Base-by-base conservation (phyloP, 2,113 vertebrate species). In the Cyanistes caeruleus region DNA sequence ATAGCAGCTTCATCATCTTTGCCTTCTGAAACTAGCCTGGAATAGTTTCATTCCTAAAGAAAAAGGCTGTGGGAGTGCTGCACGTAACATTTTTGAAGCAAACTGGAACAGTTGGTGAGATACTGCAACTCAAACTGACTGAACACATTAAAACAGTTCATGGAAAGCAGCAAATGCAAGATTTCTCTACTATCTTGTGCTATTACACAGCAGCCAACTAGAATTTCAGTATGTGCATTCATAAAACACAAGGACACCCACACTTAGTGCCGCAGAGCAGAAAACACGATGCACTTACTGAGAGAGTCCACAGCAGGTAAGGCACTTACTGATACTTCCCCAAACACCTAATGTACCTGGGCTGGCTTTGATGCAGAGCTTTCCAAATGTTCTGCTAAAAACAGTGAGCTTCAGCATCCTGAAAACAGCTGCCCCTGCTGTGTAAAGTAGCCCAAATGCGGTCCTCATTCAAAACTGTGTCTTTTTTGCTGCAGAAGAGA, bases 221-320 rank as follows among this genome's bases (percentile, higher is more conserved):
- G 74, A 76, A 83, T 73, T 89, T 69, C 51, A 58, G 44, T 25
- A 25, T 59, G 63, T 80, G 46, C 67, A 49, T 52, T 87, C 73
- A 75, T 78, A 64, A 95, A 84, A 49, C n/a, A 33, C 60, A 90
- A 77, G 51, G 46, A 62, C 78, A 43, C 51, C 70, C 92, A 55
- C 55, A 41, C 78, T 76, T 77, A 62, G 58, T 70, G 58, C 74
- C 0, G 1, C 64, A 81, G 59, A 81, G 60, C 73, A 7, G 51
- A 67, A 74, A 92, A 92, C 21, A 25, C 0, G 1, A 28, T 46
- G 72, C 67, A 12, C 17, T 65, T 31, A 31, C 39, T 44, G 48
- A 58, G 39, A 91, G 31, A n/a, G 31, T 27, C 86, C 94, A 63
- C 91, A 95, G 88, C 89, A 93, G 84, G 87, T 69, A 70, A 65